Evolutionary conservation across 2,797 vertebrate species (phyloP).

Genomic region (Xenops minutus): DNA sequence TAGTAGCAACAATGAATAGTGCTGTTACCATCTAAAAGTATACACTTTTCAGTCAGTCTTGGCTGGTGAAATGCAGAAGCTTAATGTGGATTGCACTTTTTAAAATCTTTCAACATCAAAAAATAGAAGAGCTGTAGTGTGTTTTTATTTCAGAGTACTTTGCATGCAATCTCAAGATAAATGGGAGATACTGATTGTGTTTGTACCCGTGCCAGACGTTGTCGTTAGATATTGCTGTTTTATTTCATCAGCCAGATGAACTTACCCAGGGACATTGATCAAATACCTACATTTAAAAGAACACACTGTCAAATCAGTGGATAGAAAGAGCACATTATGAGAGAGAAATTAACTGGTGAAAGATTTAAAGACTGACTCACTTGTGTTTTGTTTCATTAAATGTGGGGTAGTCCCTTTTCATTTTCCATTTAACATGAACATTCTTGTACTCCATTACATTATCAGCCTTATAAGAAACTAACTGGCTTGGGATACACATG

Average conservation of each 20-base stretch:
- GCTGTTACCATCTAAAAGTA: not conserved
- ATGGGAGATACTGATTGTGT: constrained; percentile 60
- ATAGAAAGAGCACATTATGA: constrained; percentile 59
- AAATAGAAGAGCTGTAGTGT: constrained; percentile 17
- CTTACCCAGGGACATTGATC: constrained; percentile 46
- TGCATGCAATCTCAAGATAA: constrained; percentile 60
- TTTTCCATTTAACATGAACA: constrained; percentile 36
- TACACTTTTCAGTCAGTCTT: constrained; percentile 15
- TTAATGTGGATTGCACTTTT: constrained; percentile 53
- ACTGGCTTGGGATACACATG: not conserved
- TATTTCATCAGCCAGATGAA: constrained; percentile 70
- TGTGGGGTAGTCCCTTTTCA: not conserved
- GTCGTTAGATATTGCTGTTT: constrained; percentile 65
- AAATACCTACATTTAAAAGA: constrained; percentile 65
- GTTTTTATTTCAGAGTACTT: constrained; percentile 54
- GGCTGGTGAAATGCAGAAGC: constrained; percentile 60
- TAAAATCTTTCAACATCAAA: constrained; percentile 62
- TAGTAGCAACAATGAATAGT: not conserved
- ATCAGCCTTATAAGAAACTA: not conserved
- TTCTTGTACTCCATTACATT: not conserved
- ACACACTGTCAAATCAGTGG: constrained; percentile 66
- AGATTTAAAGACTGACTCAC: constrained; percentile 60
- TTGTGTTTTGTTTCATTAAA: constrained; percentile 65
- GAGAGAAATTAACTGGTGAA: constrained; percentile 64
- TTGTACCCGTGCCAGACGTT: constrained; percentile 55